These are phyloP conservation scores for Ciona savignyi DNA, from an alignment of 23 tunicate species.

Conservation along the genomic window DNA sequence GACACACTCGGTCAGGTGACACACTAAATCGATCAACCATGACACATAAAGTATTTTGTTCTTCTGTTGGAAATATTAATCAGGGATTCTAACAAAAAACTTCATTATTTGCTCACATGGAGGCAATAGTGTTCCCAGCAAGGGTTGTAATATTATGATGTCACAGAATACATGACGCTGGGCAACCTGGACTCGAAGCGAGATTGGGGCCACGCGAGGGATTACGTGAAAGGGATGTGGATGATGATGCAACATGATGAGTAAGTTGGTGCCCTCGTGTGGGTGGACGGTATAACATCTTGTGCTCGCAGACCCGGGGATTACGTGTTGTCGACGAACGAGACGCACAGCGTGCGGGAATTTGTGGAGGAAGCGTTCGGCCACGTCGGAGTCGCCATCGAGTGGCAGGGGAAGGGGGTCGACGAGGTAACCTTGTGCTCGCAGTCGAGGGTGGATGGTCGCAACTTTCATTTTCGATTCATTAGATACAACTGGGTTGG, in stretches of 20 bases:
- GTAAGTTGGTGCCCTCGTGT: conserved; percentile 54
- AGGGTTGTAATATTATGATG: too few relatives aligned
- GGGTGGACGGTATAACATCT: too few relatives aligned
- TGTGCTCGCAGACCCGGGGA: conserved; percentile 61
- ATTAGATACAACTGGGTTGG: too few relatives aligned
- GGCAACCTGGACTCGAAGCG: conserved; percentile 94
- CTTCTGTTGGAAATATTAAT: too few relatives aligned
- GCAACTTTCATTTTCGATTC: too few relatives aligned
- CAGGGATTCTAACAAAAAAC: too few relatives aligned
- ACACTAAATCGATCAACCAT: too few relatives aligned
- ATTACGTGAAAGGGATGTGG: conserved; percentile 97
- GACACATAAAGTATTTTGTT: too few relatives aligned
- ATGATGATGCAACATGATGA: conserved; percentile 80
- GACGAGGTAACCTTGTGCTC: conserved; percentile 51
- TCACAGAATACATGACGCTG: conserved; percentile 56
- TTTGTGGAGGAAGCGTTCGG: conserved; percentile 84
- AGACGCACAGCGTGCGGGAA: conserved; percentile 85
- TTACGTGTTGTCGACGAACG: conserved; percentile 91
- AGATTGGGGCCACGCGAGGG: conserved; percentile 98
- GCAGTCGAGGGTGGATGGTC: neutral
- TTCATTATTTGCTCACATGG: too few relatives aligned
- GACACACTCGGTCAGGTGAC: too few relatives aligned
- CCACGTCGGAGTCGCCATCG: conserved; percentile 50
- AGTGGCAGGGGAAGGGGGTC: conserved; percentile 68
- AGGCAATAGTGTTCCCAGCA: too few relatives aligned